Conservation (phyloP, 2,797 vertebrate species). For the Danio aesculapii region DNA sequence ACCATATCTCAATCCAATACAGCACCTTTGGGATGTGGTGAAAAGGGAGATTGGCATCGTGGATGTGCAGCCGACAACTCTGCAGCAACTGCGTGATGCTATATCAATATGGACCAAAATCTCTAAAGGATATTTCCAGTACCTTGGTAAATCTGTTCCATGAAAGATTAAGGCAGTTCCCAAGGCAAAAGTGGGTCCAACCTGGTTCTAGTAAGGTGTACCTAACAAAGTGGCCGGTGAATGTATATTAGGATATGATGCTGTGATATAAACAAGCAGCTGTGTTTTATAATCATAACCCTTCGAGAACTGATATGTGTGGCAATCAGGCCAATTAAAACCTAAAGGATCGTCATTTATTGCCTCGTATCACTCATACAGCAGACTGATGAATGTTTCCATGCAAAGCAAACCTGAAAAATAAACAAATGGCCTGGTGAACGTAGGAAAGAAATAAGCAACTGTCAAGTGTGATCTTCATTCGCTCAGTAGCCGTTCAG, state of each 20-base stretch:
- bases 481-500: slow-evolving; percentile 57
- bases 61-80: too few species aligned
- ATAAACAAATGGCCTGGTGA: slow-evolving; percentile 32
- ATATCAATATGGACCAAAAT: too few species aligned
- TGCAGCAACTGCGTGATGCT: too few species aligned
- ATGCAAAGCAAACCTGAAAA: slow-evolving; percentile 58
- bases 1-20: too few species aligned
- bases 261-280: slow-evolving; percentile 12
- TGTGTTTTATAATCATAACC: slow-evolving; percentile 23
- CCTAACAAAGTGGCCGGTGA: too few species aligned
- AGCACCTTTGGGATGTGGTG: too few species aligned
- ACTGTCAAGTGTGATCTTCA: slow-evolving; percentile 61
- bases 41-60: too few species aligned
- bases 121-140: too few species aligned
- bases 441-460: slow-evolving; percentile 54
- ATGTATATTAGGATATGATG: background rate
- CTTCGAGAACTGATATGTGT: slow-evolving; percentile 39
- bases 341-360: slow-evolving; percentile 19
- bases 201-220: too few species aligned
- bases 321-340: slow-evolving; percentile 67
- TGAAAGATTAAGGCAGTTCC: too few species aligned
- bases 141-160: too few species aligned
- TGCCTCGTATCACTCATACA: slow-evolving; percentile 55
- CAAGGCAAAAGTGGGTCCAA: too few species aligned
- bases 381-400: slow-evolving; percentile 54